phyloP scores from a whole-genome alignment of 2,888 invertebrate species.

The Nesidiocoris tenuis region DNA sequence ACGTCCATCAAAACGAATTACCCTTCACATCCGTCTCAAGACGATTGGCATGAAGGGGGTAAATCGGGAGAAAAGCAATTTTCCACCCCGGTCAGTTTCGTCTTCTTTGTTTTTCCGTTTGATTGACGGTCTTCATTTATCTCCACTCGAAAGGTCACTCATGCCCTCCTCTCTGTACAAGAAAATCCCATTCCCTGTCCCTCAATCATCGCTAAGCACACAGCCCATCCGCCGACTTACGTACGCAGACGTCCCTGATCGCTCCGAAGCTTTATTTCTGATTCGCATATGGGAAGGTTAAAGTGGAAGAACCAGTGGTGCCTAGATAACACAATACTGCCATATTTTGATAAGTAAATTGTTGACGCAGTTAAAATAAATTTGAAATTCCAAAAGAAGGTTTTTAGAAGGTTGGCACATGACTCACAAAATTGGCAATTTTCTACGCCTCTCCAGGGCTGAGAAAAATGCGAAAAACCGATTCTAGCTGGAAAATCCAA shows the following conservation, averaged over 20 bases:
- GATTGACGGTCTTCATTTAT: conserved; percentile 42
- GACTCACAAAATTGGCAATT: no score
- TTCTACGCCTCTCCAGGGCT: no score
- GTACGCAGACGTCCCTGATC: conserved; percentile 7
- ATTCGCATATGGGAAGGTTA: neutral
- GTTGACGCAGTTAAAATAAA: no score
- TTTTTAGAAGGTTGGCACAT: no score
- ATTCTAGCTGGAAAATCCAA: no score
- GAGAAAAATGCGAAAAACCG: no score
- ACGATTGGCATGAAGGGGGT: neutral
- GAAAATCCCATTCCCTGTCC: conserved; percentile 36
- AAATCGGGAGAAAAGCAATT: conserved; percentile 39
- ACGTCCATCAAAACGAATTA: conserved; percentile 13
- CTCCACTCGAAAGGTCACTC: conserved; percentile 31
- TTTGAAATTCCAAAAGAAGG: no score
- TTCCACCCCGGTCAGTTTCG: conserved; percentile 36
- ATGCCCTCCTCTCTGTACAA: conserved; percentile 14
- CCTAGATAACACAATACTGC: no score
- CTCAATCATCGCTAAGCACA: conserved; percentile 36
- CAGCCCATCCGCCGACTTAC: conserved; percentile 8
- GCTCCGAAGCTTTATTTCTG: neutral
- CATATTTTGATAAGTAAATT: no score
- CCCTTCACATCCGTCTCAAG: conserved; percentile 20
- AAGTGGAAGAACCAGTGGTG: no score
- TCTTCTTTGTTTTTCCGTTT: conserved; percentile 42